These are phyloP conservation scores for Cataglyphis hispanica DNA, from an alignment of 1,140 invertebrate species.

Conservation along the genomic window DNA sequence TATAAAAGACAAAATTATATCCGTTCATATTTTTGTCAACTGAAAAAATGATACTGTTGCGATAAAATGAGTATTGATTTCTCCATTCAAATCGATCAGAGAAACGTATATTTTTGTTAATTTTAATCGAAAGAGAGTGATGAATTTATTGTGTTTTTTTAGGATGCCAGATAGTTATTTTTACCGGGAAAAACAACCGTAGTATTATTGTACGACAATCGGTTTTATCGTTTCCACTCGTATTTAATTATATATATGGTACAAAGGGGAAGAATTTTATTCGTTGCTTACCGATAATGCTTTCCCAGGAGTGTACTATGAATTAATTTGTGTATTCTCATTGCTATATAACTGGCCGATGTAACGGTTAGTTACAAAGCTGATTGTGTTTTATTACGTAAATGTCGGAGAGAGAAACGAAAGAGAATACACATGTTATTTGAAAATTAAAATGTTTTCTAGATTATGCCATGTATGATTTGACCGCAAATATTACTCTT, in stretches of 20 bases:
- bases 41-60: neutral
- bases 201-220: constrained; percentile 20
- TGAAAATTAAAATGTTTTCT: too few species aligned
- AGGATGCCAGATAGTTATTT: neutral
- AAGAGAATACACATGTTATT: neutral
- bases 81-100: neutral
- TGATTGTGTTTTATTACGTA: neutral
- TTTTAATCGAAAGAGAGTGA: neutral
- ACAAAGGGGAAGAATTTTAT: constrained; percentile 18
- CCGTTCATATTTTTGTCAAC: too few species aligned
- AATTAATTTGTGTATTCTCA: constrained; percentile 3
- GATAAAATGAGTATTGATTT: neutral
- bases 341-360: neutral
- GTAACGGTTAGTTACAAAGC: neutral
- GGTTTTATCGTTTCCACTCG: constrained; percentile 8
- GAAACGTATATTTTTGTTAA: neutral
- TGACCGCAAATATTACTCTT: too few species aligned
- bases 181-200: neutral
- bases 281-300: neutral
- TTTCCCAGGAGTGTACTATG: neutral
- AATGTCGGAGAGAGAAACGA: neutral
- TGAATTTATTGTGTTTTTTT: constrained; percentile 30
- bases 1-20: neutral
- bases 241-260: neutral
- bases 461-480: too few species aligned